A percentile compares a stretch with the other conserved stretches of the same genome.
phyloP scores from a whole-genome alignment of 2,797 vertebrate species.

The Diglossa cyanea region DNA sequence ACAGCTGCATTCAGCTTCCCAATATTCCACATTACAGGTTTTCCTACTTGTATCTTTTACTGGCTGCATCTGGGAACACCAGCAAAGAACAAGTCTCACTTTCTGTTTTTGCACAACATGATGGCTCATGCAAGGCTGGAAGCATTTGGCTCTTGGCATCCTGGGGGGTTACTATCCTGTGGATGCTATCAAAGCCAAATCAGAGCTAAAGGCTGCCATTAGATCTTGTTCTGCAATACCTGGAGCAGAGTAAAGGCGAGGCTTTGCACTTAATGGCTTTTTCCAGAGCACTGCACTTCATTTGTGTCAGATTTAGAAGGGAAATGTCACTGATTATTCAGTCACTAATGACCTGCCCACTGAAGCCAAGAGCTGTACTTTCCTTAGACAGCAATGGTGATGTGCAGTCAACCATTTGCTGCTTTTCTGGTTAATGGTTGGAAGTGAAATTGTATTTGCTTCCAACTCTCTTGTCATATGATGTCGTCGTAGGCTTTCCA shows the following conservation, averaged over 20 bases:
- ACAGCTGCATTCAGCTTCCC: background rate
- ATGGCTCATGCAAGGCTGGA: background rate
- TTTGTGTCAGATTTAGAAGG: conserved; percentile 51
- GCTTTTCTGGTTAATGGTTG: conserved; percentile 57
- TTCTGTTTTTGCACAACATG: background rate
- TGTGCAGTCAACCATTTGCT: conserved; percentile 57
- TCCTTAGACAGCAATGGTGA: conserved; percentile 48
- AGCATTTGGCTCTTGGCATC: background rate
- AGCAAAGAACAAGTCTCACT: background rate
- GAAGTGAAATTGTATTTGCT: conserved; percentile 57
- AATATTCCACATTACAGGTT: background rate
- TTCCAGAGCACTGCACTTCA: conserved; percentile 45
- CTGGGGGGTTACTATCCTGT: background rate
- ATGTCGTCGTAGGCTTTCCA: conserved; percentile 15
- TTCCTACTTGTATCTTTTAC: background rate
- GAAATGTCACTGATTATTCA: conserved; percentile 71
- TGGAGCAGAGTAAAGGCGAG: conserved; percentile 32
- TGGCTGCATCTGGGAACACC: background rate
- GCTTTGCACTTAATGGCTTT: conserved; percentile 61
- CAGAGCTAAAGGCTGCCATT: background rate
- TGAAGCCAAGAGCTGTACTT: conserved; percentile 28
- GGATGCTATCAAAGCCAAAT: background rate
- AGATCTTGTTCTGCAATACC: conserved; percentile 1
- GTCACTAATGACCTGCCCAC: conserved; percentile 58
- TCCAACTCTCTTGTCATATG: conserved; percentile 33